Conservation (phyloP, 2,113 vertebrate species). For the Eleginops maclovinus region DNA sequence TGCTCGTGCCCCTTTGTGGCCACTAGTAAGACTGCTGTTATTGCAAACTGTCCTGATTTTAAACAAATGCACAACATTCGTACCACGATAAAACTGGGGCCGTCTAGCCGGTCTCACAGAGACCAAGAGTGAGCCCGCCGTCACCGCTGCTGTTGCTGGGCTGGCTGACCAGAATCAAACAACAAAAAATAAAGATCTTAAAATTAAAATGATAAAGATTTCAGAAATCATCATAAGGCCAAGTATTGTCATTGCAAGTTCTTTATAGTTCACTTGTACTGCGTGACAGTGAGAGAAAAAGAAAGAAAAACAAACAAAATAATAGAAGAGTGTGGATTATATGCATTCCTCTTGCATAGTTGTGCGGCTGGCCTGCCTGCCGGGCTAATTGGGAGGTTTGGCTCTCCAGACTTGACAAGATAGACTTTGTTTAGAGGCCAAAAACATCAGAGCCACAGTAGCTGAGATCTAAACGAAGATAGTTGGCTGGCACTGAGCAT, state of each 20-base stretch:
- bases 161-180: constrained; percentile 96
- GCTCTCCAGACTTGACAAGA: constrained; percentile 66
- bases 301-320: constrained; percentile 26
- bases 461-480: constrained; percentile 58
- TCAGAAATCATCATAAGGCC: constrained; percentile 92
- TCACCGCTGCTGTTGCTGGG: constrained; percentile 92
- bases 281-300: constrained; percentile 59
- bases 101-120: constrained; percentile 99
- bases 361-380: constrained; percentile 77
- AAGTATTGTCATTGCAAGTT: constrained; percentile 82
- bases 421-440: constrained; percentile 69
- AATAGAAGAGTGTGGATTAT: constrained; percentile 66
- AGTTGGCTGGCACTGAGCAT: constrained; percentile 47
- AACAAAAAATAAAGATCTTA: constrained; percentile 87
- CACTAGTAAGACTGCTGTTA: constrained; percentile 92
- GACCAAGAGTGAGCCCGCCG: constrained; percentile 99
- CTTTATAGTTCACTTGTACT: constrained; percentile 66
- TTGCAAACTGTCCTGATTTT: constrained; percentile 99
- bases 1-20: constrained; percentile 93
- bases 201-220: constrained; percentile 88
- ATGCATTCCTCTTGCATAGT: constrained; percentile 89
- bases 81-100: constrained; percentile 99
- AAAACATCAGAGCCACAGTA: constrained; percentile 56
- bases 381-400: constrained; percentile 69
- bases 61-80: constrained; percentile 99